Evolutionary conservation across 2,888 invertebrate genomes (phyloP), one percentile per base, ranked within the genome.

Genomic region (Hermaeophaga mercurialis): DNA sequence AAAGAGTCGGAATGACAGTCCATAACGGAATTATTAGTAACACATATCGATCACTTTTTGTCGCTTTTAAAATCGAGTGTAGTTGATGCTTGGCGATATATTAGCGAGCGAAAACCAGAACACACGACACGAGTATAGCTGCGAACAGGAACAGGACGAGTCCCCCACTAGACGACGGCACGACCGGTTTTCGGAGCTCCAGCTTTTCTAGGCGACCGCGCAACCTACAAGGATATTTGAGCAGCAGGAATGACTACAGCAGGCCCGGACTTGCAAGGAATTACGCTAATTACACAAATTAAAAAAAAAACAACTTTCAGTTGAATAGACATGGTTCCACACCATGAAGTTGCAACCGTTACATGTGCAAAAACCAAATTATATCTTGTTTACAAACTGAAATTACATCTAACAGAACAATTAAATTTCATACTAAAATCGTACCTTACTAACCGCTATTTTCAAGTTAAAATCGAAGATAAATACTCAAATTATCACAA

Each of bases 171-270:
- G 49, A 52, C 59, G 54, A 53, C 61, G 54, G 47, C 61, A 41
- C 53, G 53, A 43, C 47, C 43, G 57, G 53, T 54, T 53, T 62
- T 59, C 59, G 43, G 49, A 52, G 64, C 66, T 63, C 63, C 61
- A 62, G 66, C 63, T 55, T 63, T 65, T 64, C 65, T 63, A 63
- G 66, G 63, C 66, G 58, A 59, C 64, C 64, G 64, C 65, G 61
- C 60, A 61, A 55, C 56, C 56, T 57, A 56, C 57, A 57, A 63
- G 63, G 63, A 63, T 58, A 45, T 53, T 58, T 55, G 57, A 53
- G 56, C 54, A 49, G 56, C 61, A 59, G 59, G 63, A 63, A 28
- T 45, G 63, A 63, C 33, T 46, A 39, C 38, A 34, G 12, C 57
- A 61, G 61, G 54, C 47, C 49, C 50, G 60, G 55, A 49, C 55